Evolutionary conservation across 2,797 vertebrate genomes (phyloP), one percentile per base, ranked within the genome.

Genomic region (Pseudochirops corinnae): DNA sequence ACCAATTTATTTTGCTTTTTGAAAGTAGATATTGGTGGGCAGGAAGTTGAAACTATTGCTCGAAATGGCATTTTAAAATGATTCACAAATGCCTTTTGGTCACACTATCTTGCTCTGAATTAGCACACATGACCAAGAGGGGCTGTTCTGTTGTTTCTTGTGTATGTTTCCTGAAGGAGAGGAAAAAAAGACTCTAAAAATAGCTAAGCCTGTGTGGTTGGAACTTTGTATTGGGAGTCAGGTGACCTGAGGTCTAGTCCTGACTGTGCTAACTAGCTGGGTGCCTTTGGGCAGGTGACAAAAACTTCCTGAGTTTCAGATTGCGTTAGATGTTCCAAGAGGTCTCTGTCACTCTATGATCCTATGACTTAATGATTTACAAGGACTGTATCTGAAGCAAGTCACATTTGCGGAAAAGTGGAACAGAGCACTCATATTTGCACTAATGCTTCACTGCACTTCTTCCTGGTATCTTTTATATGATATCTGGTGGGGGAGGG

Each of bases 41-140:
- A 96, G 97, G 96, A 97, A 96, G 58, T 55, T 58, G 94, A 90
- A 26, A 57, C 46, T 87, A 50, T 46, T 87, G 74, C 74, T 50
- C 10, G 24, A 87, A 87, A 50, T 87, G 39, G 9, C 74, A 10
- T 46, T 87, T 46, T 87, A 26, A 50, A 87, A 50, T 87, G 74
- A 11, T 50, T 87, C 39, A 87, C 10, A 26, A 87, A 87, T 4
- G 74, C 50, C 9, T 24, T 26, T 87, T 46, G 39, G 39, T 24
- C 74, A 26, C 0, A 50, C 3, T 87, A 4, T 87, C 21, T 50
- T 87, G n/a, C 21, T n/a, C 74, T 82, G 74, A 50, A 87, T 87
- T 87, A 50, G 9, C 24, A 50, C 46, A 87, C 21, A 28, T 26
- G 39, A 87, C 13, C 39, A 50, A 87, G 39, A 87, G 24, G 39